Conservation (phyloP, 2,113 vertebrate genomes). For the Acrocephalus kingi region DNA sequence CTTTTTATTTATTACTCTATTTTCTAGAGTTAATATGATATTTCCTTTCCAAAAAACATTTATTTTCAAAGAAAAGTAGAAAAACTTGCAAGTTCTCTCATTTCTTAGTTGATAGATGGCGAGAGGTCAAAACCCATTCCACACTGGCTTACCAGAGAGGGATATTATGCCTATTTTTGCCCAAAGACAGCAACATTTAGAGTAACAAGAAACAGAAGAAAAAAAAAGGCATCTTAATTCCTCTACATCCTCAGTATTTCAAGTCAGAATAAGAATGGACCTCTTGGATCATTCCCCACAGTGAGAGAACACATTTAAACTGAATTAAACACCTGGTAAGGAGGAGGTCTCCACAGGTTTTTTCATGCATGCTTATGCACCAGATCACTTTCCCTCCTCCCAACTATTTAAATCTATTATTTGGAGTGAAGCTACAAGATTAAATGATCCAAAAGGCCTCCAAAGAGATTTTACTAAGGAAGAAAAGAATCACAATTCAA, state of each 20-base stretch:
- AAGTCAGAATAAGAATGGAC: not conserved
- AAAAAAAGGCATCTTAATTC: too few relatives aligned
- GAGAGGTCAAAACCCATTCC: not conserved
- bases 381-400: too few relatives aligned
- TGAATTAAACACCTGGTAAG: too few relatives aligned
- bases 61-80: not conserved
- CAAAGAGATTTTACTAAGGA: too few relatives aligned
- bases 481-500: too few relatives aligned
- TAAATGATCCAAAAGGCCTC: too few relatives aligned
- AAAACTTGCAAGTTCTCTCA: rapidly evolving
- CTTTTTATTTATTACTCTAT: not conserved
- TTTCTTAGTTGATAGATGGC: not conserved
- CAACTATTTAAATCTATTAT: too few relatives aligned
- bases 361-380: too few relatives aligned
- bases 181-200: not conserved
- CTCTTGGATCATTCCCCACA: not conserved
- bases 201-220: not conserved
- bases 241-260: not conserved
- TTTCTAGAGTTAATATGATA: not conserved
- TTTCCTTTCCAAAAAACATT: not conserved
- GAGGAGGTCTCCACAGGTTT: too few relatives aligned
- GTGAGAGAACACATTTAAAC: too few relatives aligned
- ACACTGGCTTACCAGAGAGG: not conserved
- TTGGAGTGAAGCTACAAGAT: too few relatives aligned
- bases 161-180: not conserved